Evolutionary conservation across 2,797 vertebrate species (phyloP).

Genomic region (Geotrypetes seraphini): DNA sequence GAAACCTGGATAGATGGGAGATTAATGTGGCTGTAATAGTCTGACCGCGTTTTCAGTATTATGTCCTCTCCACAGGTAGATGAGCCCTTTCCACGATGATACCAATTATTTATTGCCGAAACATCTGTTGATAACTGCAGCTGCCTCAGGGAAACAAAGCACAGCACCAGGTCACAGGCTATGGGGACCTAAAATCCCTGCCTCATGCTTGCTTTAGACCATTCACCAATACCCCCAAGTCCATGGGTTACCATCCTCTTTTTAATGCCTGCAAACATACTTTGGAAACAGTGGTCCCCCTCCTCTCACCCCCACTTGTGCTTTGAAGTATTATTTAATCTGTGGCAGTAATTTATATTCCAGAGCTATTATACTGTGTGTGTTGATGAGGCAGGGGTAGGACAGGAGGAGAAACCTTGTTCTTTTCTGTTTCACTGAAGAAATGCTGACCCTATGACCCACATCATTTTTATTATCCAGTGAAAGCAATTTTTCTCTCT

Average conservation of each 20-base stretch:
- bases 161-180: constrained; percentile 49
- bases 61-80: constrained; percentile 63
- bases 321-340: constrained; percentile 71
- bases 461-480: constrained; percentile 57
- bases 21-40: constrained; percentile 58
- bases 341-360: constrained; percentile 60
- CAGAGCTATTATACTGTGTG: constrained; percentile 47
- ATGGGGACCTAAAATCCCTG: constrained; percentile 42
- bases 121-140: constrained; percentile 73
- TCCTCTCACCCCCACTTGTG: constrained; percentile 38
- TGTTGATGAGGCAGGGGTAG: constrained; percentile 34
- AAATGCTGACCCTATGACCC: constrained; percentile 60
- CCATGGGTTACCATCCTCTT: constrained; percentile 46
- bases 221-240: constrained; percentile 45
- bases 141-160: constrained; percentile 61
- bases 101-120: constrained; percentile 70
- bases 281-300: constrained; percentile 48
- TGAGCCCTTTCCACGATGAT: constrained; percentile 55
- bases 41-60: constrained; percentile 46
- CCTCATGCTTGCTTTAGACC: constrained; percentile 49
- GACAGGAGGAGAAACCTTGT: constrained; percentile 20
- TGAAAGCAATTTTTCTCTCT: constrained; percentile 43
- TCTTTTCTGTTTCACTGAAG: constrained; percentile 57
- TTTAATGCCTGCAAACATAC: constrained; percentile 40
- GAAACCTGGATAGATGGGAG: constrained; percentile 60